A percentile compares a stretch with the other conserved stretches of the same genome.
Evolutionary conservation across 2,797 vertebrate genomes (phyloP).

Genomic region (Cirrhinus molitorella): DNA sequence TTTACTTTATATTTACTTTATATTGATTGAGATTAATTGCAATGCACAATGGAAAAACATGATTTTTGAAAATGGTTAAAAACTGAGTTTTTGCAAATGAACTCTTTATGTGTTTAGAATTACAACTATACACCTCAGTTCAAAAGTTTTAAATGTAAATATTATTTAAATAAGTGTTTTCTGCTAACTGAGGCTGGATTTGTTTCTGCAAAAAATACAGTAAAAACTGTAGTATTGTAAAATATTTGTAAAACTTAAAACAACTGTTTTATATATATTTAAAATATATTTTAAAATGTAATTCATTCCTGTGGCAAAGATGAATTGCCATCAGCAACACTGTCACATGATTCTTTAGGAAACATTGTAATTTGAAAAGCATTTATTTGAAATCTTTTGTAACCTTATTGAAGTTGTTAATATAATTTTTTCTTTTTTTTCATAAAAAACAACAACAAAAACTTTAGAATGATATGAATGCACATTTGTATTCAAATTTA

Average conservation of each 20-base stretch:
- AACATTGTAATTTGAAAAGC: neutral
- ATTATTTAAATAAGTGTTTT: too few relatives aligned
- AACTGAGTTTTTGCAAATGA: too few relatives aligned
- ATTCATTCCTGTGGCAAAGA: too few relatives aligned
- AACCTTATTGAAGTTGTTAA: neutral
- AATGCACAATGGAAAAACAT: too few relatives aligned
- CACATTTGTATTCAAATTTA: neutral
- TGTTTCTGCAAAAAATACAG: neutral
- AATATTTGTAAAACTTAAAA: neutral
- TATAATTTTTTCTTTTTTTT: neutral
- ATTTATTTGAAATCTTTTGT: neutral
- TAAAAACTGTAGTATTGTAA: neutral
- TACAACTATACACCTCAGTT: neutral
- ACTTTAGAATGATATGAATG: neutral
- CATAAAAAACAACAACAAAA: neutral
- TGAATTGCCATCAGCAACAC: too few relatives aligned
- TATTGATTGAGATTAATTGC: too few relatives aligned
- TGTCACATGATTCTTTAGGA: too few relatives aligned
- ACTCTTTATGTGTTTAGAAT: neutral
- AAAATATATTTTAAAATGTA: neutral
- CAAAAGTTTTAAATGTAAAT: neutral
- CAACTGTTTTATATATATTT: neutral
- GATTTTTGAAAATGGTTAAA: too few relatives aligned
- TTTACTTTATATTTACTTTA: too few relatives aligned
- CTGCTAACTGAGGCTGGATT: neutral